Percentiles rank a stretch among this genome's conserved stretches.
These are phyloP conservation scores for Necrosyrtes monachus DNA, from an alignment of 2,797 vertebrate species.

Conservation along the genomic window DNA sequence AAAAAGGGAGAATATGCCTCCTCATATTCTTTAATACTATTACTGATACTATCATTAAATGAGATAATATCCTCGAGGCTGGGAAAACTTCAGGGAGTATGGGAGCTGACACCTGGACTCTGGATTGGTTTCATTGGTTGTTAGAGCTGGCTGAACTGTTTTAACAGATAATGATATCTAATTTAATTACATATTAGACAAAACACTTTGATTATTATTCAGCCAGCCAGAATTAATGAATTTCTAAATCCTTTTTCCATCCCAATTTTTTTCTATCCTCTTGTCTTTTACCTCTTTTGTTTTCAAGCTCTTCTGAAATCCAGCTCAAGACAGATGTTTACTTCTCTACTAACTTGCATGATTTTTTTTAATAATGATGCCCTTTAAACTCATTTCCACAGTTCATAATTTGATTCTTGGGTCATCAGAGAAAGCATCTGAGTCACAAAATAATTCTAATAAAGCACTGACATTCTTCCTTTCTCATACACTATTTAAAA, in stretches of 20 bases:
- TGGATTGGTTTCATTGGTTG: background rate
- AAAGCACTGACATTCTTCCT: background rate
- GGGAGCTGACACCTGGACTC: background rate
- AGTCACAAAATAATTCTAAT: background rate
- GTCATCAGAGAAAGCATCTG: background rate
- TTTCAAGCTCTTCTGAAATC: background rate
- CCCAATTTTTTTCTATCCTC: background rate
- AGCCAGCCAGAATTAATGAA: background rate
- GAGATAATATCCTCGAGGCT: background rate
- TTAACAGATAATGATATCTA: conserved; percentile 2
- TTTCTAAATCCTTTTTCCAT: background rate
- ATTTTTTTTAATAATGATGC: background rate
- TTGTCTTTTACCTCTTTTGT: background rate
- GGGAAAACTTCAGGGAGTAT: background rate
- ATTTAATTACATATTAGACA: conserved; percentile 33
- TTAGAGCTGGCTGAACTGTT: conserved; percentile 3
- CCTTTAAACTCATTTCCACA: background rate
- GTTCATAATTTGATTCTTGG: background rate
- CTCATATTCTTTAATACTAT: background rate
- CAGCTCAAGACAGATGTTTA: background rate
- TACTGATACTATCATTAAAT: conserved; percentile 33
- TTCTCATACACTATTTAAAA: background rate
- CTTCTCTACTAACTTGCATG: background rate
- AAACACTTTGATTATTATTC: conserved; percentile 7
- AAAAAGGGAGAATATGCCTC: background rate